These are phyloP conservation scores for Pipistrellus nathusii DNA, from an alignment of 2,797 vertebrate genomes.

Conservation along the genomic window DNA sequence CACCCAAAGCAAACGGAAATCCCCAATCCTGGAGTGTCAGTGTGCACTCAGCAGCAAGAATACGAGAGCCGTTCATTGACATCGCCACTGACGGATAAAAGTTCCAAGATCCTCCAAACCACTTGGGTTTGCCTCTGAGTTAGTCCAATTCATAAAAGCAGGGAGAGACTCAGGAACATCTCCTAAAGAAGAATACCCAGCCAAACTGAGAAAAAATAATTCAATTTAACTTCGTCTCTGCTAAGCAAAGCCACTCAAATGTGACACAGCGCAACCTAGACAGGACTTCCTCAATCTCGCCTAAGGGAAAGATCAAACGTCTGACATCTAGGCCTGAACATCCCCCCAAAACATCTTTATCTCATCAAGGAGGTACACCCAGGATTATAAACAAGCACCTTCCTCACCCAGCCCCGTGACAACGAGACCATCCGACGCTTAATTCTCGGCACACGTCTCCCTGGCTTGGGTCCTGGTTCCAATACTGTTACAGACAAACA, in stretches of 20 bases:
- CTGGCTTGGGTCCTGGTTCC: slow-evolving; percentile 70
- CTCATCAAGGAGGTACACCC: background rate
- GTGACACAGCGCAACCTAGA: background rate
- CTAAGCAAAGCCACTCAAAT: background rate
- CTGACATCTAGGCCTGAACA: slow-evolving; percentile 14
- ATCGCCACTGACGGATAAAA: background rate
- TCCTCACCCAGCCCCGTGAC: background rate
- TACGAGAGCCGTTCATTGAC: background rate
- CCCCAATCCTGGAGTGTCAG: background rate
- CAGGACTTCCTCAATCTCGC: slow-evolving; percentile 63
- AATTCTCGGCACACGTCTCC: background rate
- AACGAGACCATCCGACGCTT: background rate
- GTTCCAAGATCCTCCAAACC: background rate
- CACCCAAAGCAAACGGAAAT: background rate
- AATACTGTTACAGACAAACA: slow-evolving; percentile 65
- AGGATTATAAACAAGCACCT: slow-evolving; percentile 32
- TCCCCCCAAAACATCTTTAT: slow-evolving; percentile 36
- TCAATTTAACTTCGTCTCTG: background rate
- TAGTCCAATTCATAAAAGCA: background rate
- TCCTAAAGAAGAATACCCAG: background rate
- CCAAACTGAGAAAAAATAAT: background rate
- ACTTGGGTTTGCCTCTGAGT: background rate
- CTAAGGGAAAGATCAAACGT: background rate
- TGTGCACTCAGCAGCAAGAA: background rate
- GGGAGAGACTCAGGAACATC: background rate